Conservation (phyloP, 2,888 invertebrate species). For the Yponomeuta evonymella region DNA sequence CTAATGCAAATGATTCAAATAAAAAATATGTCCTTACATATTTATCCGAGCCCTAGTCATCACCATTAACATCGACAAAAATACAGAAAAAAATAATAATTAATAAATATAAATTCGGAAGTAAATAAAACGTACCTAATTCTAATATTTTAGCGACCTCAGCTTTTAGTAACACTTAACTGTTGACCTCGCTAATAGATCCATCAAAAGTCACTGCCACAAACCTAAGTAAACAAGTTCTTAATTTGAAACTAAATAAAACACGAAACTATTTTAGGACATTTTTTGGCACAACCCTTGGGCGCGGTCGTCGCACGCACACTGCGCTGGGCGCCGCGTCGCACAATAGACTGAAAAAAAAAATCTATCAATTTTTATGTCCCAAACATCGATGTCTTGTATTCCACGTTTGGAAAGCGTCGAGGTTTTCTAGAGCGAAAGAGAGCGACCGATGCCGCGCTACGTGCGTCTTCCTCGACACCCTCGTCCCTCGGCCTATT, state of each 20-base stretch:
- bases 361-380: conserved; percentile 77
- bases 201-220: conserved; percentile 1
- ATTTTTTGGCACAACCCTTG: conserved; percentile 57
- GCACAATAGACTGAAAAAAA: conserved; percentile 68
- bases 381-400: conserved; percentile 71
- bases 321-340: conserved; percentile 41
- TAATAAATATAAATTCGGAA: not conserved
- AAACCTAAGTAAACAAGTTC: not conserved
- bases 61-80: too few relatives aligned
- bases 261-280: conserved; percentile 17
- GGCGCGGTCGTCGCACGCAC: conserved; percentile 33
- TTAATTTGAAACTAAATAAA: conserved; percentile 3
- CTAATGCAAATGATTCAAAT: too few relatives aligned
- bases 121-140: not conserved
- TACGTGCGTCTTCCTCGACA: conserved; percentile 52
- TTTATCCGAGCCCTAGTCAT: too few relatives aligned
- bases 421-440: conserved; percentile 55
- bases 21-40: too few relatives aligned
- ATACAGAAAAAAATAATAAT: not conserved
- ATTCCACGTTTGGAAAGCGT: conserved; percentile 68
- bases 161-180: not conserved
- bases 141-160: not conserved
- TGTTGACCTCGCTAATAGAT: not conserved
- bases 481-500: conserved; percentile 73
- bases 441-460: conserved; percentile 35